phyloP scores from a whole-genome alignment of 64 coral and sea anemone genomes.

The Pocillopora damicornis region DNA sequence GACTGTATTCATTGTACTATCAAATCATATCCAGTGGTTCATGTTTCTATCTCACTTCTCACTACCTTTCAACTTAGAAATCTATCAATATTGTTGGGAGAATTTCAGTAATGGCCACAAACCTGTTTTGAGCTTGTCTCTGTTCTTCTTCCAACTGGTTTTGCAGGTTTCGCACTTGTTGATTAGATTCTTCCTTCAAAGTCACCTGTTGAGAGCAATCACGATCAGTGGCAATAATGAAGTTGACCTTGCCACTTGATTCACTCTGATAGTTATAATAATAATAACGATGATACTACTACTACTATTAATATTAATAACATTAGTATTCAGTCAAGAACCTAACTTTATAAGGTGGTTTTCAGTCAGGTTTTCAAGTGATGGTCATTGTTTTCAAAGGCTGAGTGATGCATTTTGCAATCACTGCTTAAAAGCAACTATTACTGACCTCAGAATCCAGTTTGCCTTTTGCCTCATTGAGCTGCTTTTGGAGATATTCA shows the following conservation, averaged over 20 bases:
- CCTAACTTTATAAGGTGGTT: too few species aligned
- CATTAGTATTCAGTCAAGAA: too few species aligned
- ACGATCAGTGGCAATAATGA: background rate
- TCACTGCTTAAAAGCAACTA: background rate
- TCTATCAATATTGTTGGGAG: background rate
- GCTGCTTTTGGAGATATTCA: conserved; percentile 95
- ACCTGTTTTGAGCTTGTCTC: conserved; percentile 85
- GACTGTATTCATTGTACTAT: too few species aligned
- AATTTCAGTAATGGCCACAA: too few species aligned
- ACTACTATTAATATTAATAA: too few species aligned
- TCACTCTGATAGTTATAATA: too few species aligned
- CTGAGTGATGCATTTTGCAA: too few species aligned
- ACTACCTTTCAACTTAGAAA: background rate
- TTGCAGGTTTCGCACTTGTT: conserved; percentile 91
- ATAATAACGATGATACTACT: too few species aligned
- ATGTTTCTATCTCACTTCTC: background rate
- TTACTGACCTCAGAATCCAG: conserved; percentile 70
- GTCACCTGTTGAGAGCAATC: conserved; percentile 22
- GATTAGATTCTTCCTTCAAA: conserved; percentile 74
- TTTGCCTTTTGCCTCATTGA: conserved; percentile 69
- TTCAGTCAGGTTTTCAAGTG: too few species aligned
- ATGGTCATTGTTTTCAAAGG: too few species aligned
- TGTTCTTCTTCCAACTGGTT: conserved; percentile 91
- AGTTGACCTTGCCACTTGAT: too few species aligned
- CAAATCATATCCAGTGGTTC: too few species aligned